Evolutionary conservation across 2,113 vertebrate genomes (phyloP).

Genomic region (Elanus axillaris): DNA sequence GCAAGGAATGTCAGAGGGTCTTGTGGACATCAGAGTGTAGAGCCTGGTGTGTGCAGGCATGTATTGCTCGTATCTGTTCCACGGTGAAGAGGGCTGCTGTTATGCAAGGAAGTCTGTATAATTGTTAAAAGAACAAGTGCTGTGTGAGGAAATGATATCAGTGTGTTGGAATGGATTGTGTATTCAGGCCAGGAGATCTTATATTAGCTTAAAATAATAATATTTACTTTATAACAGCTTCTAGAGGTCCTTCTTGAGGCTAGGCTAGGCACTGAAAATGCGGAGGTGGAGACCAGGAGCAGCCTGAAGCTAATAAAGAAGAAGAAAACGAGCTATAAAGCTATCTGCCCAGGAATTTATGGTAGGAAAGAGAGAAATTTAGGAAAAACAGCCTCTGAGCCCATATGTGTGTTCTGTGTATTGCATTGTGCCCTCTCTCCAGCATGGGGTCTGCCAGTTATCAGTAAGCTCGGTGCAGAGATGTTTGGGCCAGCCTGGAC

Average conservation of each 20-base stretch:
- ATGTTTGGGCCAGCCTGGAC: background rate
- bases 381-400: background rate
- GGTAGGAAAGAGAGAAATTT: background rate
- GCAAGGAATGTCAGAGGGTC: fast-evolving
- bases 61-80: background rate
- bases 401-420: fast-evolving
- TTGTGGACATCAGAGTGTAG: too few species aligned
- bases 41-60: fast-evolving
- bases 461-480: fast-evolving
- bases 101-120: background rate
- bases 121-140: background rate
- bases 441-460: fast-evolving
- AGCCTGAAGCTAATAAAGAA: background rate
- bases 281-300: background rate
- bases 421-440: background rate
- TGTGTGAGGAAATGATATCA: background rate
- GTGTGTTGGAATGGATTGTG: background rate
- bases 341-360: background rate
- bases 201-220: background rate
- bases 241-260: background rate
- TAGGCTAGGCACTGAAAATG: background rate
- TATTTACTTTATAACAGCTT: background rate
- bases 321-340: background rate
- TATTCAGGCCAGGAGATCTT: background rate
- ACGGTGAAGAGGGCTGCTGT: background rate